phyloP scores from a whole-genome alignment of 2,888 invertebrate species.

The Lepeophtheirus nordmannii region DNA sequence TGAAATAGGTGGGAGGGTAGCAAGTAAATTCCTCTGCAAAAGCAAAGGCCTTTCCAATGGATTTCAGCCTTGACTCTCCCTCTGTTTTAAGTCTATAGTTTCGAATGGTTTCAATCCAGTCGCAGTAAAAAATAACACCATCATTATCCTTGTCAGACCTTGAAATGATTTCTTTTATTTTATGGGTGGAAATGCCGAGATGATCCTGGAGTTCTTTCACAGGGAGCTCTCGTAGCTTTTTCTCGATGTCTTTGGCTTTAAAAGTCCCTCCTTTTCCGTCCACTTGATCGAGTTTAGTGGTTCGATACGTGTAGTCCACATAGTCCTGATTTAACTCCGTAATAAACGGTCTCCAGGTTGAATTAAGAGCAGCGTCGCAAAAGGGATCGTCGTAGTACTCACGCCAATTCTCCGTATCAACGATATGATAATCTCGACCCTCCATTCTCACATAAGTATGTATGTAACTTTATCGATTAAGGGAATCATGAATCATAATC shows the following conservation, averaged over 20 bases:
- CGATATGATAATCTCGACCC: too few relatives aligned
- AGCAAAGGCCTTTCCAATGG: conserved; percentile 16
- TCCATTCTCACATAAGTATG: too few relatives aligned
- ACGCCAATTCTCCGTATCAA: too few relatives aligned
- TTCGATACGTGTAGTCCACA: conserved; percentile 7
- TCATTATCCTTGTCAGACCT: conserved; percentile 13
- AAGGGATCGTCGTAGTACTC: not conserved
- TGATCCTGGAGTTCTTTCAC: conserved; percentile 4
- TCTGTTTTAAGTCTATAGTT: conserved; percentile 15
- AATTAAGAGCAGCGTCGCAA: not conserved
- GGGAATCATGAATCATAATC: too few relatives aligned
- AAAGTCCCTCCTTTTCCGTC: conserved; percentile 13
- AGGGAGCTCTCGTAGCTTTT: conserved; percentile 1
- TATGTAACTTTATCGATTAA: too few relatives aligned
- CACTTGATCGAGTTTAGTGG: not conserved
- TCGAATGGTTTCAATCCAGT: conserved; percentile 10
- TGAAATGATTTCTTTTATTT: conserved; percentile 7
- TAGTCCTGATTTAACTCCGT: not conserved
- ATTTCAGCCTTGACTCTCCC: conserved; percentile 2
- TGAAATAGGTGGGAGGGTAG: conserved; percentile 12
- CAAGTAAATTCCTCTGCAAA: conserved; percentile 19
- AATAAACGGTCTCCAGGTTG: not conserved
- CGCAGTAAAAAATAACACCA: conserved; percentile 7
- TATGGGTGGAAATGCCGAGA: conserved; percentile 7
- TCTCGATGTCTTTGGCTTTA: not conserved